Conservation (phyloP, 2,888 invertebrate genomes). For the Melanchra persicariae region DNA sequence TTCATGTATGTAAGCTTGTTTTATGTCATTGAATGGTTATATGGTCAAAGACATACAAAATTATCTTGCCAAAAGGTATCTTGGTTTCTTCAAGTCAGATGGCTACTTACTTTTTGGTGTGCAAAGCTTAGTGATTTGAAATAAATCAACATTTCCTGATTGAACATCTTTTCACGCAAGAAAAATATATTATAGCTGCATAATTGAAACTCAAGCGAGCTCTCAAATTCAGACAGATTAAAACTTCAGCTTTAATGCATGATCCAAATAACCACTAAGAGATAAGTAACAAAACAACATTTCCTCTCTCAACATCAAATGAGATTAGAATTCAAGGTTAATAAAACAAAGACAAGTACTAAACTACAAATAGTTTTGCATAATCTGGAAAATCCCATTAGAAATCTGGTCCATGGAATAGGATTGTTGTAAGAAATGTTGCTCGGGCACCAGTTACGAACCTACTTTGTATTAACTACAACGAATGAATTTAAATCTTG, state of each 20-base stretch:
- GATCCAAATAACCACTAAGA: constrained; percentile 21
- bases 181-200: no score
- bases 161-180: neutral
- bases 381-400: constrained; percentile 64
- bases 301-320: constrained; percentile 55
- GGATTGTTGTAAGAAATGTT: constrained; percentile 53
- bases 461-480: constrained; percentile 40
- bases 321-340: constrained; percentile 63
- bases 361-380: constrained; percentile 55
- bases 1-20: constrained; percentile 24
- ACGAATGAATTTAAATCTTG: constrained; percentile 53
- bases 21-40: constrained; percentile 23
- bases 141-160: neutral
- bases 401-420: constrained; percentile 47
- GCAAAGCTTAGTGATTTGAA: neutral
- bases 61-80: neutral
- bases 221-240: constrained; percentile 1
- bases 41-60: neutral
- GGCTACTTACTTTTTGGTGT: neutral
- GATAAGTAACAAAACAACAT: constrained; percentile 40
- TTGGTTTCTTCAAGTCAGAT: neutral
- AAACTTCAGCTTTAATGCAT: constrained; percentile 9
- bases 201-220: neutral
- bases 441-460: constrained; percentile 33
- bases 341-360: constrained; percentile 60